phyloP scores from a whole-genome alignment of 2,797 vertebrate species.

The Sylvilagus floridanus region DNA sequence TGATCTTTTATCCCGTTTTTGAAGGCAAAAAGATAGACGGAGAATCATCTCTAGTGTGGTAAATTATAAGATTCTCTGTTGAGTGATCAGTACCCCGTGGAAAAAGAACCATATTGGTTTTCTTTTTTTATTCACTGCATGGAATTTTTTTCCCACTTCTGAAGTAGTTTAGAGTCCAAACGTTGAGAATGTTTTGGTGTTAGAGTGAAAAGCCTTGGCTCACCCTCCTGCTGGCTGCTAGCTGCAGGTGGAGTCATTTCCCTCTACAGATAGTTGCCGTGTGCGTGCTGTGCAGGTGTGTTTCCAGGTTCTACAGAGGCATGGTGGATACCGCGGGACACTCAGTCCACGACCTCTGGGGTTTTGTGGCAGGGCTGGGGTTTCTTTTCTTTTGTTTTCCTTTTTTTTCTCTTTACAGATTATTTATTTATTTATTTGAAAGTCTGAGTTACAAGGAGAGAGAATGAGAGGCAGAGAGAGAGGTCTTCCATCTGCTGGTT shows the following conservation, averaged over 20 bases:
- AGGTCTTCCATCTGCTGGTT: no score
- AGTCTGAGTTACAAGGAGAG: no score
- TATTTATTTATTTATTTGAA: no score
- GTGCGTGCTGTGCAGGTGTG: neutral
- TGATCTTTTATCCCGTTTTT: neutral
- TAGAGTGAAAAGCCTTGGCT: neutral
- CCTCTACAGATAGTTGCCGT: neutral
- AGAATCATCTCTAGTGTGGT: neutral
- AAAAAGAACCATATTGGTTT: neutral
- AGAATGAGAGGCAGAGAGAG: no score
- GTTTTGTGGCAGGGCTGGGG: no score
- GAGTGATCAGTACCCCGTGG: neutral
- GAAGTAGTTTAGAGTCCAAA: neutral
- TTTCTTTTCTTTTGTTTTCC: no score
- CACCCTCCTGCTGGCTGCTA: neutral
- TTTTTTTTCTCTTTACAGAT: no score
- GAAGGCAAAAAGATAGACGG: neutral
- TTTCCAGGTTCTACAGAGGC: neutral
- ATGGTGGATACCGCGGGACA: no score
- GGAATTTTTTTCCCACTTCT: neutral
- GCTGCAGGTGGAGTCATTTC: rapidly evolving
- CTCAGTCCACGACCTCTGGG: neutral
- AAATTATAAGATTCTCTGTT: neutral
- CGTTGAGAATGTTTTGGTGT: neutral
- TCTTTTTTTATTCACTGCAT: neutral